Conservation (phyloP, 2,113 vertebrate genomes). For the Gallinago undulata region DNA sequence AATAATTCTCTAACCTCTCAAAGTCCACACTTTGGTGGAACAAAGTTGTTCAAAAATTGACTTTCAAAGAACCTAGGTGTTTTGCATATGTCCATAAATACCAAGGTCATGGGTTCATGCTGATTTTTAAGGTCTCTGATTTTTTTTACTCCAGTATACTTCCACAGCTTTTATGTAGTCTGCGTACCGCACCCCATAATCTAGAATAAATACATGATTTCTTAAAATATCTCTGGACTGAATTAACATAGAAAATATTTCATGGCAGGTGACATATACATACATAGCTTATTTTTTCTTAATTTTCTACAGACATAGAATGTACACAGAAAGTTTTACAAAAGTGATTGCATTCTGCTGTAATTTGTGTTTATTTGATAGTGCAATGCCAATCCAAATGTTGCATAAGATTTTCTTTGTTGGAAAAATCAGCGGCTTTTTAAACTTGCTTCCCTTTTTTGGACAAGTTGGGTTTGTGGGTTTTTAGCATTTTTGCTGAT, state of each 20-base stretch:
- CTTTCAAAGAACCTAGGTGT: rapidly evolving
- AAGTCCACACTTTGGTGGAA: too few relatives aligned
- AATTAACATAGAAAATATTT: background rate
- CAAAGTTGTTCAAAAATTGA: background rate
- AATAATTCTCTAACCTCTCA: background rate
- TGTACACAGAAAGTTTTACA: background rate
- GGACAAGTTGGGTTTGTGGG: background rate
- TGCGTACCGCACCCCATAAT: background rate
- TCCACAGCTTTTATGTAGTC: background rate
- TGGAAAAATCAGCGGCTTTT: background rate
- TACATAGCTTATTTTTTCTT: background rate
- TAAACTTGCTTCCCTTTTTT: background rate
- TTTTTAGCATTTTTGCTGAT: background rate
- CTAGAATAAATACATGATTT: rapidly evolving
- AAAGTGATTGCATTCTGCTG: background rate
- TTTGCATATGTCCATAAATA: background rate
- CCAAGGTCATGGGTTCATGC: background rate
- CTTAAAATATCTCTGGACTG: background rate
- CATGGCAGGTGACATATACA: background rate
- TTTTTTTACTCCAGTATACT: background rate
- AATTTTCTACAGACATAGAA: background rate
- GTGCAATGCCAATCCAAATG: background rate
- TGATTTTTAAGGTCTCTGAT: background rate
- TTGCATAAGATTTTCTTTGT: background rate
- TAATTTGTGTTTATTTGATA: background rate